Conservation (phyloP, 2,113 vertebrate species). For the Neotoma lepida region DNA sequence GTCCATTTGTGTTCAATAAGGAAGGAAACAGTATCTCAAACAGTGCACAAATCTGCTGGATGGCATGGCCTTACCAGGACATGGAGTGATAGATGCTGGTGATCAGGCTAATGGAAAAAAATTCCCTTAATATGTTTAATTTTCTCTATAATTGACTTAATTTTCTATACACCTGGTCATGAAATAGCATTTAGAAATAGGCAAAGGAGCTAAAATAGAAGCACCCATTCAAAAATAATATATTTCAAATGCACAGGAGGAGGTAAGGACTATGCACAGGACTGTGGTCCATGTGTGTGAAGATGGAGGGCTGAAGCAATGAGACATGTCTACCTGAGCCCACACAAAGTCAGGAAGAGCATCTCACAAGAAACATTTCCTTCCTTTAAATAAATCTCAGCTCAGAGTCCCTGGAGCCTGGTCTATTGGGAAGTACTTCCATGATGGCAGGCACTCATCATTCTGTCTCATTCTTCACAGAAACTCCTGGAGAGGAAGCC, state of each 20-base stretch:
- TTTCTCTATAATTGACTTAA: conserved; percentile 73
- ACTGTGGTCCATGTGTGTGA: accelerated
- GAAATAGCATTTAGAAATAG: conserved; percentile 61
- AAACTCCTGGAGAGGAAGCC: not conserved
- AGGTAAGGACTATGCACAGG: not conserved
- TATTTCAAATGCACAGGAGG: conserved; percentile 7
- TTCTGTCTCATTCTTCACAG: not conserved
- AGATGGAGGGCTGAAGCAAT: not conserved
- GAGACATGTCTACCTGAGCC: not conserved
- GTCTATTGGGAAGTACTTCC: not conserved
- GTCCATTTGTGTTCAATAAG: conserved; percentile 19
- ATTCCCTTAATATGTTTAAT: conserved; percentile 73
- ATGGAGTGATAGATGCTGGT: conserved; percentile 50
- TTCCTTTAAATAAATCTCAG: not conserved
- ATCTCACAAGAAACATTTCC: not conserved
- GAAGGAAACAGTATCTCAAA: conserved; percentile 26
- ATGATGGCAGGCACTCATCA: not conserved
- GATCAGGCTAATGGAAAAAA: conserved; percentile 69
- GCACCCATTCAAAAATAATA: conserved; percentile 40
- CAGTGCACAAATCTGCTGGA: conserved; percentile 34
- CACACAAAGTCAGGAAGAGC: not conserved
- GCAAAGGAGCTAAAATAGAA: conserved; percentile 30
- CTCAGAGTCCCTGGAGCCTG: not conserved
- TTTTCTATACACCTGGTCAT: conserved; percentile 70
- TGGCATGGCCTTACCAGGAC: not conserved